Percentiles rank a stretch among this genome's conserved stretches.
Conservation (phyloP, 2,797 vertebrate species). For the Ataeniobius toweri region DNA sequence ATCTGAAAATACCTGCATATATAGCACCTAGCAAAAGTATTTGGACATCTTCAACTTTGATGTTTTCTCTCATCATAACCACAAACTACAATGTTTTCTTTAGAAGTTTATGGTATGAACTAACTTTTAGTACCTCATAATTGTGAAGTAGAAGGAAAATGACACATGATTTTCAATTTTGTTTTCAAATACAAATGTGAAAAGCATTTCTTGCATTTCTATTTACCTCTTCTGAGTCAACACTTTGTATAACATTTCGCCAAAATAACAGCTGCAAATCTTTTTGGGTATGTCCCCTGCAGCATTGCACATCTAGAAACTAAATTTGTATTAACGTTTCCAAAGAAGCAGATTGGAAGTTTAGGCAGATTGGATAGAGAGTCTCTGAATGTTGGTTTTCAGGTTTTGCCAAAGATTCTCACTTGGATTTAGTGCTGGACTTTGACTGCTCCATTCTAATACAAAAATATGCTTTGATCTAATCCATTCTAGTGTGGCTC, state of each 20-base stretch:
- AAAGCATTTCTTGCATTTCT: no score
- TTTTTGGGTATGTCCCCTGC: no score
- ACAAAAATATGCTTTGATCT: not conserved
- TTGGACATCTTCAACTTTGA: not conserved
- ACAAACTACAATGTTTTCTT: not conserved
- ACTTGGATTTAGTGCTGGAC: not conserved
- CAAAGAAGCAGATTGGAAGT: no score
- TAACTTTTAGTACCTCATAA: not conserved
- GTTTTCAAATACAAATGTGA: not conserved
- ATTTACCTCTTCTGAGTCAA: no score
- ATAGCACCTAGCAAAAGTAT: not conserved
- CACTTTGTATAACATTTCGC: no score
- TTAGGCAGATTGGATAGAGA: no score
- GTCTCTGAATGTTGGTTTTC: not conserved
- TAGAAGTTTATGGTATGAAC: not conserved
- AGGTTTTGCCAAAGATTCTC: not conserved
- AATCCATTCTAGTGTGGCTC: not conserved
- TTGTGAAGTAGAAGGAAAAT: not conserved
- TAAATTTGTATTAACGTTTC: no score
- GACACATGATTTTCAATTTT: not conserved
- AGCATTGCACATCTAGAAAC: no score
- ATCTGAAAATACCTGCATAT: not conserved
- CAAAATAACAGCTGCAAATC: no score
- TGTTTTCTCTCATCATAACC: not conserved
- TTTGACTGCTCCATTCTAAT: not conserved